Evolutionary conservation across 2,797 vertebrate species (phyloP).

Genomic region (Perodicticus potto): DNA sequence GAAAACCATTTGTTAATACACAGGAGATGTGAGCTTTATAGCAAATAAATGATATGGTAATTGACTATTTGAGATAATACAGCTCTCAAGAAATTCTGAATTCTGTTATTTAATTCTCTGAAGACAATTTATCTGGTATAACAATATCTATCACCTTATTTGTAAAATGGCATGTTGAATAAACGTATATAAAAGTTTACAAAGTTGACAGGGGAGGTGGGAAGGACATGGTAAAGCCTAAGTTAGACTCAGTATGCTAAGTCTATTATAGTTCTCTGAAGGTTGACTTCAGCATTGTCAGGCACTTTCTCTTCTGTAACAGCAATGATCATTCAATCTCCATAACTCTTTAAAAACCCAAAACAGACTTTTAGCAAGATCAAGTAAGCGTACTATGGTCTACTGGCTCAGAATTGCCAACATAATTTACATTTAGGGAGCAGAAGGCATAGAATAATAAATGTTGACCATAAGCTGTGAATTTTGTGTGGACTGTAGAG

Average conservation of each 20-base stretch:
- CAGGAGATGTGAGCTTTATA: neutral
- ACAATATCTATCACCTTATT: constrained; percentile 39
- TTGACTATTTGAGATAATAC: constrained; percentile 12
- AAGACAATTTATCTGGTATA: constrained; percentile 28
- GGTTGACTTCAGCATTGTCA: constrained; percentile 19
- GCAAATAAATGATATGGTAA: constrained; percentile 52
- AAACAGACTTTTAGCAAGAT: constrained; percentile 14
- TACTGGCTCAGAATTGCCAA: constrained; percentile 48
- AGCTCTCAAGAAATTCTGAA: constrained; percentile 48
- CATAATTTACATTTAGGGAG: constrained; percentile 45
- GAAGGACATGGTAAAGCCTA: neutral
- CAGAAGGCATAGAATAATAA: constrained; percentile 24
- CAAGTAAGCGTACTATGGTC: constrained; percentile 26
- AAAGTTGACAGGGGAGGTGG: neutral
- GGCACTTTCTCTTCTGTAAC: neutral
- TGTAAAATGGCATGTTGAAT: constrained; percentile 45
- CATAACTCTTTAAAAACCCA: constrained; percentile 21
- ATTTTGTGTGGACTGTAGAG: constrained; percentile 42
- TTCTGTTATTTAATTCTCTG: constrained; percentile 63
- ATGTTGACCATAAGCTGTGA: constrained; percentile 51
- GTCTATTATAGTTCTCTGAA: constrained; percentile 2
- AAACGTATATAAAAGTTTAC: constrained; percentile 43
- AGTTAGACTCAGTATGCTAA: constrained; percentile 20
- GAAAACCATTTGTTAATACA: constrained; percentile 53
- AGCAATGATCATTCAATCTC: constrained; percentile 26